Percentiles rank a stretch among this genome's conserved stretches.
Evolutionary conservation across 30 jellyfish, hydroid and myxozoan species (phyloP).

Genomic region (Aurelia sp.): DNA sequence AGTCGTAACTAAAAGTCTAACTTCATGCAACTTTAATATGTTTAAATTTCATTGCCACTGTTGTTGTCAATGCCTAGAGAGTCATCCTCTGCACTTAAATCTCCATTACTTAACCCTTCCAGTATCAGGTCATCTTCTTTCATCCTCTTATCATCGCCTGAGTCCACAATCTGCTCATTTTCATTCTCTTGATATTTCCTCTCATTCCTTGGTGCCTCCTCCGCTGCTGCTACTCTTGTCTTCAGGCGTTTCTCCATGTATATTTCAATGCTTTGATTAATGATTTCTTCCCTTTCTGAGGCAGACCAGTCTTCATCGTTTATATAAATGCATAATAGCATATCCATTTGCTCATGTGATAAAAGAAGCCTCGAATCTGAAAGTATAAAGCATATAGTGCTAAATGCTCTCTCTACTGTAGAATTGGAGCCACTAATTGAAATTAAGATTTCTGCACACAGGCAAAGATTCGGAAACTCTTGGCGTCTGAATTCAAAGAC

Average conservation of each 20-base stretch:
- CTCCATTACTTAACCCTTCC: no score
- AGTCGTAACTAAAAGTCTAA: no score
- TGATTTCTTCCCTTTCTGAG: slow-evolving; percentile 7
- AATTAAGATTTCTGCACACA: slow-evolving; percentile 17
- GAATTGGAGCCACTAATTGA: slow-evolving; percentile 44
- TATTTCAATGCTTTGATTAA: background rate
- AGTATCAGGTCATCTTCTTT: no score
- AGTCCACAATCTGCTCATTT: no score
- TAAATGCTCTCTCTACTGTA: slow-evolving; percentile 50
- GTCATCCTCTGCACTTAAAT: no score
- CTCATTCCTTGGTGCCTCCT: background rate
- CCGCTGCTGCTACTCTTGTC: background rate
- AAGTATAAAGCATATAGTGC: slow-evolving; percentile 5
- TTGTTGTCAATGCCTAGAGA: no score
- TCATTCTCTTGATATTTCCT: background rate
- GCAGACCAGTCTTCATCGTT: slow-evolving; percentile 43
- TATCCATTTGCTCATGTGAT: slow-evolving; percentile 34
- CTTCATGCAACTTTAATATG: no score
- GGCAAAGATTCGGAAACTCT: slow-evolving; percentile 43
- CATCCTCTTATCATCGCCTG: no score
- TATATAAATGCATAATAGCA: slow-evolving; percentile 3
- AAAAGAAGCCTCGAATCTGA: slow-evolving; percentile 18
- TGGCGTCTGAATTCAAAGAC: background rate
- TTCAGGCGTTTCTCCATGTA: background rate
- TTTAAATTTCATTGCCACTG: no score